These are phyloP conservation scores for Archips xylosteana DNA, from an alignment of 2,888 invertebrate genomes.

Conservation along the genomic window DNA sequence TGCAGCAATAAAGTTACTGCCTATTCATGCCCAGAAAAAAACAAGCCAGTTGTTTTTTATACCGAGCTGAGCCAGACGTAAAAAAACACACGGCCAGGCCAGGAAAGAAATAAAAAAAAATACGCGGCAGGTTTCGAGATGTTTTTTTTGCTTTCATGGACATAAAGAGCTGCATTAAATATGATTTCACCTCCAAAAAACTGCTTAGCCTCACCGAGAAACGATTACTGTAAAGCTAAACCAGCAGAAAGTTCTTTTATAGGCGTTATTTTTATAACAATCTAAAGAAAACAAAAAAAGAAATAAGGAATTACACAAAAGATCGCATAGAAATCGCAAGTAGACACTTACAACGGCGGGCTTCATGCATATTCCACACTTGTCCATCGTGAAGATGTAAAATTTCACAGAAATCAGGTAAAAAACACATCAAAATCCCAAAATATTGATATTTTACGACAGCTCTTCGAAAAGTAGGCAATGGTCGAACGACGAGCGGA, in stretches of 20 bases:
- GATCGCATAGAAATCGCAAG: conserved; percentile 53
- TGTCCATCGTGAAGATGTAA: conserved; percentile 69
- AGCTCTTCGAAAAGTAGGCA: conserved; percentile 61
- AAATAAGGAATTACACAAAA: conserved; percentile 63
- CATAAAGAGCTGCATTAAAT: conserved; percentile 33
- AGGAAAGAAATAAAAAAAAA: conserved; percentile 74
- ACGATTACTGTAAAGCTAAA: conserved; percentile 45
- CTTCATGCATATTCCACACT: conserved; percentile 80
- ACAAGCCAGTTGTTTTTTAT: conserved; percentile 66
- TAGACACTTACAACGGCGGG: conserved; percentile 75
- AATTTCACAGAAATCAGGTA: conserved; percentile 54
- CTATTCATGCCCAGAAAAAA: conserved; percentile 57
- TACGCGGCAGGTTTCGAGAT: conserved; percentile 80
- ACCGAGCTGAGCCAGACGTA: conserved; percentile 79
- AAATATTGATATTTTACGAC: conserved; percentile 69
- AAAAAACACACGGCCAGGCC: conserved; percentile 75
- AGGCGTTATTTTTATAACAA: conserved; percentile 76
- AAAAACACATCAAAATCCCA: conserved; percentile 66
- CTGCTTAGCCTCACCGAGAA: conserved; percentile 45
- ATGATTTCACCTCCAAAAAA: conserved; percentile 31
- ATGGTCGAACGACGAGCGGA: conserved; percentile 69
- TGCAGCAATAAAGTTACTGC: conserved; percentile 34
- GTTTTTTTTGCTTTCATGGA: conserved; percentile 48
- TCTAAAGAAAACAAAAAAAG: conserved; percentile 82
- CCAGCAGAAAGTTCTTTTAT: conserved; percentile 49